Conservation (phyloP, 1,140 invertebrate species). For the Acyrthosiphon pisum region DNA sequence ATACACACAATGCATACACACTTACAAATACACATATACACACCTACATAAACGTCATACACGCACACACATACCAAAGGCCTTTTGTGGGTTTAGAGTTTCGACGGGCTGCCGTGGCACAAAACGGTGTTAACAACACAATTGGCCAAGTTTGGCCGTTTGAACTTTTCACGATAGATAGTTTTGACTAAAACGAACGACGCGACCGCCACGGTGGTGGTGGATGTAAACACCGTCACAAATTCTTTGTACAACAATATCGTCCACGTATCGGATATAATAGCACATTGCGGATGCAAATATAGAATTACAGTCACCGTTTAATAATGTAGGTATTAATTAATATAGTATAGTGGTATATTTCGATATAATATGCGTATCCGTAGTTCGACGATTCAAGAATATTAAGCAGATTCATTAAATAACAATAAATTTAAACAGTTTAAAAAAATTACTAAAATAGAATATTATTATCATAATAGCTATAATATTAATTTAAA, state of each 20-base stretch:
- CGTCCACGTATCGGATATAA: not conserved
- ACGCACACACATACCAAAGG: not conserved
- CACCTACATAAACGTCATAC: not conserved
- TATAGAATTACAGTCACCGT: not conserved
- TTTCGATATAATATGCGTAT: not conserved
- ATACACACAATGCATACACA: conserved; percentile 1
- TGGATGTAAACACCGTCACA: not conserved
- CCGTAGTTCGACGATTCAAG: not conserved
- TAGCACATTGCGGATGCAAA: not conserved
- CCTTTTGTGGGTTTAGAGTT: conserved; percentile 1
- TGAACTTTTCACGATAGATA: conserved; percentile 47
- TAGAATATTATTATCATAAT: no score
- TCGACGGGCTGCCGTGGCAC: not conserved
- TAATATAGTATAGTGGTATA: not conserved
- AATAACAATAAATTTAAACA: not conserved
- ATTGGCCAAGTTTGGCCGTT: conserved; percentile 46
- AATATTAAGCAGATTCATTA: not conserved
- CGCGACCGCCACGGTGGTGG: not conserved
- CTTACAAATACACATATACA: not conserved
- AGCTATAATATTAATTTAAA: no score
- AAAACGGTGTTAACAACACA: conserved; percentile 44
- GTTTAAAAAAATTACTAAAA: not conserved
- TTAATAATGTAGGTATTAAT: not conserved
- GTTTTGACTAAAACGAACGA: conserved; percentile 36
- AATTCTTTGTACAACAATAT: conserved; percentile 35